phyloP scores from a whole-genome alignment of 2,113 vertebrate species.

The Parotia lawesii region DNA sequence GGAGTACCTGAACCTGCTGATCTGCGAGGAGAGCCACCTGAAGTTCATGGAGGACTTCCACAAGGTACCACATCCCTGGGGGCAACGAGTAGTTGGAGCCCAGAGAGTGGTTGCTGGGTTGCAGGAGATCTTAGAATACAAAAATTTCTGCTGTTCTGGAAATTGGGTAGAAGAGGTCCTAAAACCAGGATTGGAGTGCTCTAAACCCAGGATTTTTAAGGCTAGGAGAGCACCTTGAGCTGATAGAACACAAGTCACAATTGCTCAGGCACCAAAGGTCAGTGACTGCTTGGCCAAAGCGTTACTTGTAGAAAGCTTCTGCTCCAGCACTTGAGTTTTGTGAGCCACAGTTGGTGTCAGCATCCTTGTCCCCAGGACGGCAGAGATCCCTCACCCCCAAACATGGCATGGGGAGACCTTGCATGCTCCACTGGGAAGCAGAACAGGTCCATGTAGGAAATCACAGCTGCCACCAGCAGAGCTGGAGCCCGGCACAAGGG shows the following conservation, averaged over 20 bases:
- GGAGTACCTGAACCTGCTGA: slow-evolving; percentile 95
- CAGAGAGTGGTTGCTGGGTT: fast-evolving
- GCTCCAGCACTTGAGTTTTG: fast-evolving
- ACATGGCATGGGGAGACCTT: neutral
- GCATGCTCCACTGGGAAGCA: fast-evolving
- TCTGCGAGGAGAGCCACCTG: slow-evolving; percentile 96
- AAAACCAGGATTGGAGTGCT: neutral
- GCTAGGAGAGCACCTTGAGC: neutral
- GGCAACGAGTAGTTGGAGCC: fast-evolving
- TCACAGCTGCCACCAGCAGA: neutral
- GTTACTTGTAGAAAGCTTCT: neutral
- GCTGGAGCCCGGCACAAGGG: neutral
- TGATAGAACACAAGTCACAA: neutral
- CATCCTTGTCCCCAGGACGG: neutral
- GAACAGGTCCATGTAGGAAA: neutral
- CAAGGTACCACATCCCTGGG: slow-evolving; percentile 75
- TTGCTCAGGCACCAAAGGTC: neutral
- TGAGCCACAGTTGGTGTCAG: fast-evolving
- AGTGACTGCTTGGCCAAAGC: neutral
- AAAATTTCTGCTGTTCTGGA: neutral
- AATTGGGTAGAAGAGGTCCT: neutral
- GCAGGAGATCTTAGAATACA: neutral
- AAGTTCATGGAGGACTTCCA: slow-evolving; percentile 97
- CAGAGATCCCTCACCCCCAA: neutral
- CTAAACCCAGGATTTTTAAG: neutral